Conservation (phyloP, 2,113 vertebrate genomes). For the Chionodraco myersi region DNA sequence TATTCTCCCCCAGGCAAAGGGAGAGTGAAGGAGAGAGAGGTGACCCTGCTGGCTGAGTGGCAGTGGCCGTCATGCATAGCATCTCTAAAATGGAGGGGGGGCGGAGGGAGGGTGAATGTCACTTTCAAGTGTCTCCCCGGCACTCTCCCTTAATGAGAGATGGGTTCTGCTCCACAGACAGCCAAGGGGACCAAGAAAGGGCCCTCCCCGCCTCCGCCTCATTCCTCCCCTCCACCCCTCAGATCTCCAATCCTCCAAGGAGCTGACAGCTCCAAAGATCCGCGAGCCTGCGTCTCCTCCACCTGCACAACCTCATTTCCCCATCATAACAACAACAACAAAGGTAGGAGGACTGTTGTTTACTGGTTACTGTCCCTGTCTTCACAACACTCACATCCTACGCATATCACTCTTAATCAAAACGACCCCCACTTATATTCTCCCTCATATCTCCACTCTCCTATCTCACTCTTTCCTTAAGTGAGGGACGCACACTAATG, state of each 20-base stretch:
- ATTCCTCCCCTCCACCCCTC: slow-evolving; percentile 72
- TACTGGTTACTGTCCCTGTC: slow-evolving; percentile 23
- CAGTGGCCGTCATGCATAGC: slow-evolving; percentile 84
- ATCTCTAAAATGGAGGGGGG: slow-evolving; percentile 79
- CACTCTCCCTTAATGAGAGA: slow-evolving; percentile 89
- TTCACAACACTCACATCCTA: slow-evolving; percentile 23
- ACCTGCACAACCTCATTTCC: slow-evolving; percentile 81
- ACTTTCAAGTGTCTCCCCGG: slow-evolving; percentile 87
- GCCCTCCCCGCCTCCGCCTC: slow-evolving; percentile 67
- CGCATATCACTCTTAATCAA: slow-evolving; percentile 64
- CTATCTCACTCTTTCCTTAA: slow-evolving; percentile 51
- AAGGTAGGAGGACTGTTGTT: slow-evolving; percentile 60
- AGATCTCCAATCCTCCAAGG: slow-evolving; percentile 80
- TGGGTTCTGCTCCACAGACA: slow-evolving; percentile 87
- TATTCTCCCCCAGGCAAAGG: slow-evolving; percentile 84
- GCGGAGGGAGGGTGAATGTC: slow-evolving; percentile 81
- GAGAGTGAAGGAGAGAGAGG: slow-evolving; percentile 74
- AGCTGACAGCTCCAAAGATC: slow-evolving; percentile 77
- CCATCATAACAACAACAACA: slow-evolving; percentile 76
- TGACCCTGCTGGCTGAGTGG: slow-evolving; percentile 87
- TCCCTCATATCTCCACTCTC: slow-evolving; percentile 29
- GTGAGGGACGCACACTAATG: slow-evolving; percentile 62
- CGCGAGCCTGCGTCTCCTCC: slow-evolving; percentile 73
- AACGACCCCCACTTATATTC: slow-evolving; percentile 32
- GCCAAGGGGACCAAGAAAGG: slow-evolving; percentile 85